A percentile compares a stretch with the other conserved stretches of the same genome.
phyloP scores from a whole-genome alignment of 2,888 invertebrate genomes.

The Dorcus parallelipipedus region DNA sequence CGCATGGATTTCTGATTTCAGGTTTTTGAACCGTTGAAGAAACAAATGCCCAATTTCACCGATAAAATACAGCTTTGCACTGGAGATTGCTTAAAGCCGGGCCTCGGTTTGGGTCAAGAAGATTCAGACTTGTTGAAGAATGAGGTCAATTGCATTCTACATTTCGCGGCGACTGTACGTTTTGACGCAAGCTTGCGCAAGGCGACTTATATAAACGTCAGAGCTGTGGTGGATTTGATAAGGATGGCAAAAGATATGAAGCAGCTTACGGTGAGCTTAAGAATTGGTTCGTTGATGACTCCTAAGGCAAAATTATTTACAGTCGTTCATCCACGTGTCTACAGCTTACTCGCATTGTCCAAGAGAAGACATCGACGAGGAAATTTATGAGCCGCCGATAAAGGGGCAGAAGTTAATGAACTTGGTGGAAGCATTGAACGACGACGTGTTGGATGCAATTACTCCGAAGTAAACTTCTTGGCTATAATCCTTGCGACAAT shows the following conservation, averaged over 20 bases:
- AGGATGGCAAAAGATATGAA: constrained; percentile 31
- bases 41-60: constrained; percentile 60
- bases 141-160: constrained; percentile 28
- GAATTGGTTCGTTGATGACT: background rate
- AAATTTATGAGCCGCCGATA: constrained; percentile 53
- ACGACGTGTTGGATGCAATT: constrained; percentile 53
- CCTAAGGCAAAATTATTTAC: constrained; percentile 40
- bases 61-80: constrained; percentile 54
- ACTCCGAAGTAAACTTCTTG: constrained; percentile 54
- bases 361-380: constrained; percentile 30
- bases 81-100: constrained; percentile 61
- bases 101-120: constrained; percentile 56
- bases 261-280: constrained; percentile 56
- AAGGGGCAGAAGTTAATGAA: constrained; percentile 52
- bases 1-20: background rate
- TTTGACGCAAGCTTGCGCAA: constrained; percentile 68
- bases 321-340: constrained; percentile 58
- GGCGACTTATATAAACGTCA: constrained; percentile 66
- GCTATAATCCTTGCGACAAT: background rate
- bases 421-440: constrained; percentile 53
- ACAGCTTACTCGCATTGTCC: constrained; percentile 59
- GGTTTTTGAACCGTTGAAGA: constrained; percentile 47
- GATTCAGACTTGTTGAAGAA: constrained; percentile 54
- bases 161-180: constrained; percentile 62
- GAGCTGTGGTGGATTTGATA: constrained; percentile 62